Conservation (phyloP, 2,113 vertebrate genomes). For the Notothenia rossii region DNA sequence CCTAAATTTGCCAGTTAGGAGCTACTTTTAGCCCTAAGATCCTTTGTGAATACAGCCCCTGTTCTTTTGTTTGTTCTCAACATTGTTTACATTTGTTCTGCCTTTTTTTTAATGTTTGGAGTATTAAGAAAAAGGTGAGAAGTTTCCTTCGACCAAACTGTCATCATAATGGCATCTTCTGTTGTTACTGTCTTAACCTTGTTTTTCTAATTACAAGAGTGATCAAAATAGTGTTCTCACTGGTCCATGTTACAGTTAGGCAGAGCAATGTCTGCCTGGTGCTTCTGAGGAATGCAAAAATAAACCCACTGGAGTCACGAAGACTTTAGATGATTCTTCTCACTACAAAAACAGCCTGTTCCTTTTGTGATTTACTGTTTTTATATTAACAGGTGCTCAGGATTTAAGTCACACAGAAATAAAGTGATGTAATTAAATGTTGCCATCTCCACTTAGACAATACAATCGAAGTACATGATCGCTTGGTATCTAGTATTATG, state of each 20-base stretch:
- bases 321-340: slow-evolving; percentile 36
- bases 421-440: neutral
- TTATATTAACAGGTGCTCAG: slow-evolving; percentile 3
- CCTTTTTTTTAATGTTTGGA: slow-evolving; percentile 66
- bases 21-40: too few relatives aligned
- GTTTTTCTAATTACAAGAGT: slow-evolving; percentile 60
- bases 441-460: slow-evolving; percentile 13
- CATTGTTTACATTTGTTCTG: slow-evolving; percentile 81
- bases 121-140: slow-evolving; percentile 54
- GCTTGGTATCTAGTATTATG: slow-evolving; percentile 12
- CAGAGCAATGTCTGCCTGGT: slow-evolving; percentile 38
- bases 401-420: neutral
- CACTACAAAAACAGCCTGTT: slow-evolving; percentile 20
- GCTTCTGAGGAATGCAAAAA: slow-evolving; percentile 63
- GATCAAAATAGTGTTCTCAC: slow-evolving; percentile 51
- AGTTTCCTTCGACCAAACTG: slow-evolving; percentile 62
- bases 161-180: slow-evolving; percentile 59
- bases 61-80: slow-evolving; percentile 66
- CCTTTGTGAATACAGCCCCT: neutral
- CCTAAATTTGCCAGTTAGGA: too few relatives aligned
- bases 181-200: slow-evolving; percentile 59
- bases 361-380: slow-evolving; percentile 2
- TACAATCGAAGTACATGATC: slow-evolving; percentile 28
- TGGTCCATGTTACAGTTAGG: slow-evolving; percentile 57
- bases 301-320: slow-evolving; percentile 68